Conservation (phyloP, 2,797 vertebrate species). For the Pangasius macronema region DNA sequence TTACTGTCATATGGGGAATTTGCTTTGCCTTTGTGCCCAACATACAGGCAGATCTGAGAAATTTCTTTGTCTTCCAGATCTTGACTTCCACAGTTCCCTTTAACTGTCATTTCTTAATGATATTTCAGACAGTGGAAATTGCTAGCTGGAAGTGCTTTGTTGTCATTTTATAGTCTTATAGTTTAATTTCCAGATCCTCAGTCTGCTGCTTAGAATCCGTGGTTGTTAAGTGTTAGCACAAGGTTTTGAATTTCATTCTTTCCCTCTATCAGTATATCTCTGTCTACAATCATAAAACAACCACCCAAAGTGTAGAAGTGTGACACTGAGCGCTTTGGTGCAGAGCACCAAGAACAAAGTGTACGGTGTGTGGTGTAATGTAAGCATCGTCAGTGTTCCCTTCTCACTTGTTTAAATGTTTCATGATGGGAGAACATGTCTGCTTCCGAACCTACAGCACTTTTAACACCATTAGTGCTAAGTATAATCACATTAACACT, state of each 20-base stretch:
- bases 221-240: background rate
- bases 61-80: background rate
- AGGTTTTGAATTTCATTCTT: background rate
- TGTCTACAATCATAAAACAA: background rate
- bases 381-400: background rate
- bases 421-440: background rate
- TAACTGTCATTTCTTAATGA: background rate
- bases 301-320: background rate
- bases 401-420: background rate
- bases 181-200: background rate
- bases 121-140: background rate
- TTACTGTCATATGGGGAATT: background rate
- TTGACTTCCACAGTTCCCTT: background rate
- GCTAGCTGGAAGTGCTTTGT: background rate
- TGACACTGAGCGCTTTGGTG: background rate
- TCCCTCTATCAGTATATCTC: background rate
- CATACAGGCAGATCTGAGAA: background rate
- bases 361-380: background rate
- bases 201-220: background rate
- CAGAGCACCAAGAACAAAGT: background rate
- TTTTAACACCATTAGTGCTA: slow-evolving; percentile 58
- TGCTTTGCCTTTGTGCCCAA: background rate
- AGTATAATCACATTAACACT: slow-evolving; percentile 37
- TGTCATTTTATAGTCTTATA: background rate
- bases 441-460: background rate